Evolutionary conservation across 1,140 invertebrate species (phyloP).

Genomic region (Manduca sexta): DNA sequence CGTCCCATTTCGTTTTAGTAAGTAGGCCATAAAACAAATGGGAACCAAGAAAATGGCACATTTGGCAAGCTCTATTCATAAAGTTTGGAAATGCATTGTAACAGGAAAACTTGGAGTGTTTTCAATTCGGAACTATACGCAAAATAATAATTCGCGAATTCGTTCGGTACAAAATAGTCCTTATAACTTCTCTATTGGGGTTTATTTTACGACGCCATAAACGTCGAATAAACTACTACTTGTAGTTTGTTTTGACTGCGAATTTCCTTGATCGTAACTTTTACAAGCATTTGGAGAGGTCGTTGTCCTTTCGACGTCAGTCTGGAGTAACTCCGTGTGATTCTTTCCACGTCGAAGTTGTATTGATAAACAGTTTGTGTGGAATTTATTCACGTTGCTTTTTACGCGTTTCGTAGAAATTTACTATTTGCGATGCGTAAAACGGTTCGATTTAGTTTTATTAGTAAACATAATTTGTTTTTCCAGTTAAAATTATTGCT

Average conservation of each 20-base stretch:
- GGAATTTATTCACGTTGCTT: background rate
- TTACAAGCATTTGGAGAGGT: slow-evolving; percentile 42
- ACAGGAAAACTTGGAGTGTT: slow-evolving; percentile 16
- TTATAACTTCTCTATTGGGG: slow-evolving; percentile 10
- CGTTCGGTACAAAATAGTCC: slow-evolving; percentile 12
- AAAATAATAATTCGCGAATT: slow-evolving; percentile 10
- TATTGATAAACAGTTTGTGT: no score
- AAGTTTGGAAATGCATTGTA: background rate
- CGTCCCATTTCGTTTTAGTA: no score
- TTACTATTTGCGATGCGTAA: background rate
- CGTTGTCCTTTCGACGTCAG: slow-evolving; percentile 26
- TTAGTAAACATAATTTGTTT: no score
- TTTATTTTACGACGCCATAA: slow-evolving; percentile 17
- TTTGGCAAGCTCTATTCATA: background rate
- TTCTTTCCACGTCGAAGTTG: background rate
- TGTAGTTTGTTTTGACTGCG: slow-evolving; percentile 58
- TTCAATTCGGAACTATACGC: slow-evolving; percentile 7
- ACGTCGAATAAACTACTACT: slow-evolving; percentile 2
- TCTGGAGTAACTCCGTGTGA: no score
- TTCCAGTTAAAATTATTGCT: no score
- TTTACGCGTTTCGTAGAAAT: background rate
- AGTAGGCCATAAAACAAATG: background rate
- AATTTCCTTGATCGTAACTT: slow-evolving; percentile 50
- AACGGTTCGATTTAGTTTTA: no score
- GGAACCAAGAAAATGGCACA: background rate